Percentiles rank a stretch among this genome's conserved stretches.
phyloP scores from a whole-genome alignment of 2,113 vertebrate species.

The Butorides virescens region DNA sequence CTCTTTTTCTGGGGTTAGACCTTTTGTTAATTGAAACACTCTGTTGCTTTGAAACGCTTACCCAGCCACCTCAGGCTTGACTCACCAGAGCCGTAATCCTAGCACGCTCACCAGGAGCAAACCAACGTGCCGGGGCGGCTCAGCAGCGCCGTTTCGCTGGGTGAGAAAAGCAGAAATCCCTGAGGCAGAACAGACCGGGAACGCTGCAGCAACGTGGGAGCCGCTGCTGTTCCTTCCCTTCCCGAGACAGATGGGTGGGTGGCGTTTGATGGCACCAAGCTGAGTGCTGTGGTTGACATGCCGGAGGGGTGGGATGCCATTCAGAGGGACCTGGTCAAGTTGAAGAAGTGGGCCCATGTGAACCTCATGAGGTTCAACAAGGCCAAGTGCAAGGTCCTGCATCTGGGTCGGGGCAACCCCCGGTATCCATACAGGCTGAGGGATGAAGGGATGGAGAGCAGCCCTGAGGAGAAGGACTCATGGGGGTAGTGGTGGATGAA shows the following conservation, averaged over 20 bases:
- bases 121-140: background rate
- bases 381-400: background rate
- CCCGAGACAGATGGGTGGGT: background rate
- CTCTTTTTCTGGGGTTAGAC: background rate
- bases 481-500: background rate
- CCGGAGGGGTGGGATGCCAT: background rate
- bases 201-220: background rate
- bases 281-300: accelerated
- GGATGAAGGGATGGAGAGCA: background rate
- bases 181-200: background rate
- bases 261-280: background rate
- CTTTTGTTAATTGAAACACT: background rate
- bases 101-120: background rate
- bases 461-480: background rate
- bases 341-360: accelerated
- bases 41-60: background rate
- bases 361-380: background rate
- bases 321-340: background rate
- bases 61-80: background rate
- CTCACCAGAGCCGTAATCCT: background rate
- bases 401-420: background rate
- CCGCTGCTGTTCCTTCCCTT: background rate
- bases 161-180: background rate
- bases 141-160: background rate
- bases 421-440: background rate